Evolutionary conservation across 2,888 invertebrate species (phyloP).

Genomic region (Lepidocyrtoides sp.): DNA sequence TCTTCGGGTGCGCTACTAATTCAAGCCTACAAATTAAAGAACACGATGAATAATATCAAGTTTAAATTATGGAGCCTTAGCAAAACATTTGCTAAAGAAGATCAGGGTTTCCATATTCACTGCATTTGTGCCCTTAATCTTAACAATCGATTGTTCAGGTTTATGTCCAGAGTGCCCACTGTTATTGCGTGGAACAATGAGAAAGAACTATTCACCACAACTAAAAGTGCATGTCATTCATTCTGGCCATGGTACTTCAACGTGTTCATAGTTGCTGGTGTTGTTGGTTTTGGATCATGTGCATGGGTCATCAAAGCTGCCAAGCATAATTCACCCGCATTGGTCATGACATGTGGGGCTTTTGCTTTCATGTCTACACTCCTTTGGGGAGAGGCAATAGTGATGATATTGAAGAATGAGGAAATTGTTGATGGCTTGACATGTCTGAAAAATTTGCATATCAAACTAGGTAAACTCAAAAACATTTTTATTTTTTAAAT

Average conservation of each 20-base stretch:
- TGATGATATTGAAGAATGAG: background rate
- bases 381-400: background rate
- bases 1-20: no score
- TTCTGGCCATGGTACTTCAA: constrained; percentile 19
- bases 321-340: background rate
- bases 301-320: background rate
- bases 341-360: background rate
- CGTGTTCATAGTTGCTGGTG: background rate
- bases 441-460: background rate
- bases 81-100: no score
- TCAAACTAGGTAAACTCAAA: no score
- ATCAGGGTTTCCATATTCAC: background rate
- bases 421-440: background rate
- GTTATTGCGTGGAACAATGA: background rate
- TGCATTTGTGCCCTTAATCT: background rate
- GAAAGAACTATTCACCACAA: background rate
- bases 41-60: no score
- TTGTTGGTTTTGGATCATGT: constrained; percentile 25
- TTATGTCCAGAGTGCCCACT: background rate
- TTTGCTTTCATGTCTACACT: background rate
- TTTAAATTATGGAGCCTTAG: no score
- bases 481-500: no score
- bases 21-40: no score
- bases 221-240: no score
- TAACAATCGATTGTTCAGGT: background rate